Conservation (phyloP, 2,797 vertebrate species). For the Muraenolepis orangiensis region DNA sequence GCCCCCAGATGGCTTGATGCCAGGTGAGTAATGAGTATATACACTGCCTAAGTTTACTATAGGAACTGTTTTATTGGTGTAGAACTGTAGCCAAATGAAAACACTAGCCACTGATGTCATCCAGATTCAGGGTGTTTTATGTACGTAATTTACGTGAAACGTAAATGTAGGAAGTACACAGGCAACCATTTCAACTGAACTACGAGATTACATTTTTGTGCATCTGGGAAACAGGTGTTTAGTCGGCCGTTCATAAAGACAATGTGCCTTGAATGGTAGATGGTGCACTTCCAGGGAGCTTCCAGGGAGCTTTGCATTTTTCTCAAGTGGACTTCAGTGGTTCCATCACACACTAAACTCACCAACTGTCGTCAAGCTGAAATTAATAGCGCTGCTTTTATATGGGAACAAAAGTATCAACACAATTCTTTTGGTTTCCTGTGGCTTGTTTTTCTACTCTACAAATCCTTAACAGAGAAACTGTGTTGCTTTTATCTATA, state of each 20-base stretch:
- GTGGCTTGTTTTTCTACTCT: neutral
- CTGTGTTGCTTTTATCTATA: neutral
- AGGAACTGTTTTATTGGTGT: neutral
- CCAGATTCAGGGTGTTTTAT: neutral
- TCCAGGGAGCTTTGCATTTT: neutral
- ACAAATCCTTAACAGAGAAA: neutral
- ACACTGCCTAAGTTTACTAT: neutral
- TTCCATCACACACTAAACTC: neutral
- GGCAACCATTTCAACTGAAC: neutral
- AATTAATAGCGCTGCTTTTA: neutral
- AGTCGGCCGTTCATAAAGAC: neutral
- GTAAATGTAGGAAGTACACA: neutral
- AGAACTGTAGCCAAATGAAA: neutral
- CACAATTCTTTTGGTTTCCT: neutral
- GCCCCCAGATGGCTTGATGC: constrained; percentile 87
- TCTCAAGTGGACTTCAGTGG: neutral
- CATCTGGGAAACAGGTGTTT: neutral
- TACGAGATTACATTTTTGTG: neutral
- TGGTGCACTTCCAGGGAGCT: neutral
- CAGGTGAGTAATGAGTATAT: constrained; percentile 74
- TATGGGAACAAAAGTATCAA: neutral
- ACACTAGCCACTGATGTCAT: neutral
- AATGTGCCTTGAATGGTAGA: neutral
- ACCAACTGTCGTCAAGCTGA: neutral
- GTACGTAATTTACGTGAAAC: too few relatives aligned